Evolutionary conservation across 2,113 vertebrate genomes (phyloP), one percentile per base, ranked within the genome.

Genomic region (Siniperca chuatsi): DNA sequence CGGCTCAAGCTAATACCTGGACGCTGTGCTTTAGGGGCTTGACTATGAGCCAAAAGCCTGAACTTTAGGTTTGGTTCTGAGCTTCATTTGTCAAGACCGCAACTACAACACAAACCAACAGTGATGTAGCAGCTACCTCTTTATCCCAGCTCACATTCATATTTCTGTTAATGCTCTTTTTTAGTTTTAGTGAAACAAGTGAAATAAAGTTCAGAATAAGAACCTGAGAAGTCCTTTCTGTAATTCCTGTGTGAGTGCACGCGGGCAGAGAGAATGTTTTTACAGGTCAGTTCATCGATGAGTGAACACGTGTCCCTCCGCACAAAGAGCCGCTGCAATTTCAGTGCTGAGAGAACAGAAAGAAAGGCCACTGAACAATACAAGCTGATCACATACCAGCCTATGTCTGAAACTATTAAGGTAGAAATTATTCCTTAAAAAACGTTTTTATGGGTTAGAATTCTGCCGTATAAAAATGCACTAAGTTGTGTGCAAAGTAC

Each of bases 81-180:
- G 58, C n/a, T 42, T 72, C n/a, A 42, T 33, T 13, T 23, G 46
- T 37, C 57, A 29, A 21, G 52, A 64, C 71, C 13, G 8, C 29
- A 57, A 61, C 57, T 61, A 79, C 65, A 79, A 76, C 54, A 69
- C 75, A 67, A 81, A 81, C 21, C 60, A 83, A 76, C 64, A 71
- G 82, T 78, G 72, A 72, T 44, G 42, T 87, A 88, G 87, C 83
- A 90, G 88, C 89, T 87, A 76, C 85, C 81, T 90, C 87, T 85
- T 65, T 57, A 78, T 75, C 40, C 35, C 83, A 44, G 79, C 79
- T 75, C 61, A 72, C 65, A 61, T 69, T 68, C 65, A 69, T 29
- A 54, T 75, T 69, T 58, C 46, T 84, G 50, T 79, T 37, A 21
- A 71, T 44, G 37, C 74, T 65, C 66, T 70, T 87, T 75, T 75